Conservation (phyloP, 2,888 invertebrate species). For the Liposcelis brunnea region DNA sequence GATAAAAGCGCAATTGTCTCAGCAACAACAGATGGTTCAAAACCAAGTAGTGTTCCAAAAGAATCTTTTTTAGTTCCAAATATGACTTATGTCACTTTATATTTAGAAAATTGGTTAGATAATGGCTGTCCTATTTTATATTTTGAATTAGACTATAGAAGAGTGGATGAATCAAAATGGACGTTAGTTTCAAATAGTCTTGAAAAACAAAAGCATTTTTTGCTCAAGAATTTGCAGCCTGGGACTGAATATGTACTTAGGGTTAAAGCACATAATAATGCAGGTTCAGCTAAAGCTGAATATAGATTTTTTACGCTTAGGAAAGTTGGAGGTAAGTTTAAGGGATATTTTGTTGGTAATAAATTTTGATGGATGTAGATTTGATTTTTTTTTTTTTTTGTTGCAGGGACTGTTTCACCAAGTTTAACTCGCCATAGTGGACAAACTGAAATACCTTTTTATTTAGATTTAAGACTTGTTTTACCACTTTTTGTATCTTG, state of each 20-base stretch:
- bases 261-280: constrained; percentile 18
- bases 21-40: constrained; percentile 19
- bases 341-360: too few species aligned
- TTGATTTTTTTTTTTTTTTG: too few species aligned
- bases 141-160: constrained; percentile 21
- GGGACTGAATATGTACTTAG: constrained; percentile 19
- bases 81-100: constrained; percentile 20
- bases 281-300: constrained; percentile 16
- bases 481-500: constrained; percentile 25
- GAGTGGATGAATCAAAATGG: constrained; percentile 17
- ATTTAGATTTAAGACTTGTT: constrained; percentile 25
- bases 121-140: constrained; percentile 19
- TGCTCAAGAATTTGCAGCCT: constrained; percentile 18
- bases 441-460: constrained; percentile 20
- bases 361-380: too few species aligned
- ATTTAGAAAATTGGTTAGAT: constrained; percentile 20
- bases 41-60: constrained; percentile 18
- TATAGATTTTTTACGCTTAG: constrained; percentile 15
- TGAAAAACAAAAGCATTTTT: constrained; percentile 13
- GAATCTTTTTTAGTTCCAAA: constrained; percentile 19
- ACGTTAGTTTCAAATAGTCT: constrained; percentile 16
- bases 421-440: too few species aligned
- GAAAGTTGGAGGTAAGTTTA: neutral
- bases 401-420: too few species aligned
- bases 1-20: constrained; percentile 12